Percentiles rank a stretch among this genome's conserved stretches.
phyloP scores from a whole-genome alignment of 2,797 vertebrate genomes.

The Xerus rutilus region DNA sequence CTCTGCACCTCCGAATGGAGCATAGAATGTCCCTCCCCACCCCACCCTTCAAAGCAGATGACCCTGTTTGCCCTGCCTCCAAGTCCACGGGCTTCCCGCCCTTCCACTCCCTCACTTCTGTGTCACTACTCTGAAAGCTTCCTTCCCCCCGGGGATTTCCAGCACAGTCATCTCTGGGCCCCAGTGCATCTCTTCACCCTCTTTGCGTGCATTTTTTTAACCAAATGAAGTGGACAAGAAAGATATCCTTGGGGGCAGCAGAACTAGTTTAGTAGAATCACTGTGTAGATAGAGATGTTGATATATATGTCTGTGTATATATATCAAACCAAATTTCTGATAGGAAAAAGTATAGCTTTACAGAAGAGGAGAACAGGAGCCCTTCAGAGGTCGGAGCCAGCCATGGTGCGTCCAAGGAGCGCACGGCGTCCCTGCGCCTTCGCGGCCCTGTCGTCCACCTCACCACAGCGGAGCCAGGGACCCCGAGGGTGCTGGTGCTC shows the following conservation, averaged over 20 bases:
- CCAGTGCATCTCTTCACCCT: conserved; percentile 82
- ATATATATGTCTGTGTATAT: conserved; percentile 82
- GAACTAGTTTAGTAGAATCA: conserved; percentile 84
- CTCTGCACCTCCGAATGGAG: conserved; percentile 68
- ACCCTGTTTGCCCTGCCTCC: not conserved
- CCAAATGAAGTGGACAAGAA: conserved; percentile 85
- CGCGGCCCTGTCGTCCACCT: not conserved
- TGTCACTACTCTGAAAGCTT: conserved; percentile 65
- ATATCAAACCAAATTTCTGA: conserved; percentile 87
- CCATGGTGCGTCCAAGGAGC: conserved; percentile 29
- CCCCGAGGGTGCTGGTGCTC: not conserved
- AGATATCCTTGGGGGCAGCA: conserved; percentile 78
- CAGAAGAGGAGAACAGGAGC: conserved; percentile 72
- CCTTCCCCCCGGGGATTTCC: conserved; percentile 74
- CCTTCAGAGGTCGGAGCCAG: conserved; percentile 79
- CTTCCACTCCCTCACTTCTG: not conserved
- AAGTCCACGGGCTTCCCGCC: conserved; percentile 51
- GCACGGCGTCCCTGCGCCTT: not conserved
- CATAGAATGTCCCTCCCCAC: not conserved
- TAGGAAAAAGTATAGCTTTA: conserved; percentile 85
- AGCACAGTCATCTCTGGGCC: conserved; percentile 82
- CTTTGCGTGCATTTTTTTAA: conserved; percentile 80
- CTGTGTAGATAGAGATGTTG: conserved; percentile 85
- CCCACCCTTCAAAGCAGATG: conserved; percentile 59
- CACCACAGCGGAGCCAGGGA: not conserved